Evolutionary conservation across 2,797 vertebrate species (phyloP).

Genomic region (Alcedo atthis): DNA sequence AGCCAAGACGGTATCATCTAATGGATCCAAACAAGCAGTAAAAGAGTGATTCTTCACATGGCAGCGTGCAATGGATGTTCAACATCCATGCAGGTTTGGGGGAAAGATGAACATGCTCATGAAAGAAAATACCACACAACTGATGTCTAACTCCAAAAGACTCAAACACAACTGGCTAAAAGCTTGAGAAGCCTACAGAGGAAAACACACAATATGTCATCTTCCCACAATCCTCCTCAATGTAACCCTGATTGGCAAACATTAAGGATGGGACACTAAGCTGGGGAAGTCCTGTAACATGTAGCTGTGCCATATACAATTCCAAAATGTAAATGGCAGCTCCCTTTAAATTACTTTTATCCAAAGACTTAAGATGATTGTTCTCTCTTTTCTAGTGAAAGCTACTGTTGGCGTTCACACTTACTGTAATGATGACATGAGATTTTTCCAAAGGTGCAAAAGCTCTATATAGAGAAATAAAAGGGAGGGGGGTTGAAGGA

Average conservation of each 20-base stretch:
- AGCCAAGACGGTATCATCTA: background rate
- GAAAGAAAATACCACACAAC: background rate
- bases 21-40: background rate
- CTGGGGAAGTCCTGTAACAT: too few relatives aligned
- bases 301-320: background rate
- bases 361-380: background rate
- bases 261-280: background rate
- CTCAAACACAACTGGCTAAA: background rate
- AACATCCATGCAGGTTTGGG: background rate
- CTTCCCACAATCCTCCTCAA: background rate
- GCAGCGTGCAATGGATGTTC: background rate
- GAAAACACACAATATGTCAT: background rate
- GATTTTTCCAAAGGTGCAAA: background rate
- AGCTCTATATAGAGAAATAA: background rate
- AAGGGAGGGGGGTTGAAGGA: accelerated
- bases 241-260: background rate
- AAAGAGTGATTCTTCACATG: background rate
- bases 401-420: background rate
- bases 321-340: background rate
- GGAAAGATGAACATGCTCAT: background rate
- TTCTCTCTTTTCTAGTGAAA: background rate
- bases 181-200: background rate
- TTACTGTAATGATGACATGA: background rate
- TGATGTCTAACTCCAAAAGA: background rate
- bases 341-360: background rate